Evolutionary conservation across 2,888 invertebrate species (phyloP).

Genomic region (Oscheius sp.): DNA sequence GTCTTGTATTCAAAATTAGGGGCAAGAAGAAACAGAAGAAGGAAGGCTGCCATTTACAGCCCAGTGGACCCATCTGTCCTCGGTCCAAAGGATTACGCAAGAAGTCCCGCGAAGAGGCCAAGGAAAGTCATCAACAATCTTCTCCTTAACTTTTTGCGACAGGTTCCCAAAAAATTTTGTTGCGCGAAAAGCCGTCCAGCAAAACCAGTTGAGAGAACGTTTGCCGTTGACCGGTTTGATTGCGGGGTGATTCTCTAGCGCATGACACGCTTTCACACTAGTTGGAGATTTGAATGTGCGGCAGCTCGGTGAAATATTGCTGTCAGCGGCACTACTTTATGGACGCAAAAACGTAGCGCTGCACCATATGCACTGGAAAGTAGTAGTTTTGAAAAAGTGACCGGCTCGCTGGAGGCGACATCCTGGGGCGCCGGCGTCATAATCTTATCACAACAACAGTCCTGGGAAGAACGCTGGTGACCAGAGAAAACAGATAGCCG

Average conservation of each 20-base stretch:
- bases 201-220: neutral
- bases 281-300: constrained; percentile 28
- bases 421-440: constrained; percentile 35
- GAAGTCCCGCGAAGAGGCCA: constrained; percentile 4
- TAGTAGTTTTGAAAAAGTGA: neutral
- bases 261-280: constrained; percentile 29
- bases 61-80: constrained; percentile 30
- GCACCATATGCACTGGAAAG: constrained; percentile 12
- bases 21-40: no score
- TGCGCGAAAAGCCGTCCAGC: constrained; percentile 10
- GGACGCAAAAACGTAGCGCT: constrained; percentile 1
- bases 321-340: constrained; percentile 35
- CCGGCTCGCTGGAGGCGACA: constrained; percentile 19
- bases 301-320: constrained; percentile 29
- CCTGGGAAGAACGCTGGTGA: constrained; percentile 29
- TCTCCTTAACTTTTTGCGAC: no score
- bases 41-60: constrained; percentile 14
- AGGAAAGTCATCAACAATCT: no score
- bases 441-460: constrained; percentile 35
- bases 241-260: constrained; percentile 23
- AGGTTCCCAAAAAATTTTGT: neutral
- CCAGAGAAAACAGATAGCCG: constrained; percentile 30
- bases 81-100: constrained; percentile 22
- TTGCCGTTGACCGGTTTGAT: constrained; percentile 4
- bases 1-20: neutral